Evolutionary conservation across 2,888 invertebrate genomes (phyloP).

Genomic region (Linnaemya tessellans): DNA sequence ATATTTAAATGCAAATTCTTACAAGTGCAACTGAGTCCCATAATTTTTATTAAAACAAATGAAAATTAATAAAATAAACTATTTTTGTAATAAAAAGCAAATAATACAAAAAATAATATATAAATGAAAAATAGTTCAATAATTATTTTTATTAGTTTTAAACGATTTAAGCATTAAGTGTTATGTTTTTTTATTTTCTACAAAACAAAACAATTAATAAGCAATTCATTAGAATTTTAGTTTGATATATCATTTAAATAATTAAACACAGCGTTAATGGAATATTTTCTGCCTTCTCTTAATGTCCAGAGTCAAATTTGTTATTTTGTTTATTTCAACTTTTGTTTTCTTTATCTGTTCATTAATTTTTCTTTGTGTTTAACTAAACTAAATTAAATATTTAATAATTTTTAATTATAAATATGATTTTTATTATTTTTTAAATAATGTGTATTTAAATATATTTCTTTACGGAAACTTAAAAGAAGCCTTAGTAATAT

Average conservation of each 20-base stretch:
- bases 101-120: slow-evolving; percentile 47
- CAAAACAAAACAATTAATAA: slow-evolving; percentile 63
- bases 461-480: slow-evolving; percentile 49
- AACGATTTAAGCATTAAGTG: slow-evolving; percentile 68
- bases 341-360: slow-evolving; percentile 39
- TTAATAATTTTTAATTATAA: slow-evolving; percentile 33
- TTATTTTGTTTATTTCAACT: slow-evolving; percentile 52
- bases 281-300: slow-evolving; percentile 21
- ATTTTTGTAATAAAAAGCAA: slow-evolving; percentile 63
- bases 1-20: slow-evolving; percentile 38
- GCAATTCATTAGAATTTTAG: slow-evolving; percentile 52
- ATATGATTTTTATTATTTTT: slow-evolving; percentile 47
- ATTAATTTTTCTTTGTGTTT: slow-evolving; percentile 41
- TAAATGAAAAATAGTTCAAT: slow-evolving; percentile 69
- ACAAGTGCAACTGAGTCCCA: slow-evolving; percentile 44
- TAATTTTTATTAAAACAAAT: slow-evolving; percentile 52
- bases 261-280: slow-evolving; percentile 13
- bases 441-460: slow-evolving; percentile 58
- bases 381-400: slow-evolving; percentile 50
- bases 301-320: slow-evolving; percentile 16
- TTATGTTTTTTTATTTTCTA: slow-evolving; percentile 66
- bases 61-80: slow-evolving; percentile 42
- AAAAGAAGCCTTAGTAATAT: slow-evolving; percentile 68
- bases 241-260: slow-evolving; percentile 32
- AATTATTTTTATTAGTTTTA: slow-evolving; percentile 66